These are phyloP conservation scores for Siphlonurus alternatus DNA, from an alignment of 2,888 invertebrate species.

Conservation along the genomic window DNA sequence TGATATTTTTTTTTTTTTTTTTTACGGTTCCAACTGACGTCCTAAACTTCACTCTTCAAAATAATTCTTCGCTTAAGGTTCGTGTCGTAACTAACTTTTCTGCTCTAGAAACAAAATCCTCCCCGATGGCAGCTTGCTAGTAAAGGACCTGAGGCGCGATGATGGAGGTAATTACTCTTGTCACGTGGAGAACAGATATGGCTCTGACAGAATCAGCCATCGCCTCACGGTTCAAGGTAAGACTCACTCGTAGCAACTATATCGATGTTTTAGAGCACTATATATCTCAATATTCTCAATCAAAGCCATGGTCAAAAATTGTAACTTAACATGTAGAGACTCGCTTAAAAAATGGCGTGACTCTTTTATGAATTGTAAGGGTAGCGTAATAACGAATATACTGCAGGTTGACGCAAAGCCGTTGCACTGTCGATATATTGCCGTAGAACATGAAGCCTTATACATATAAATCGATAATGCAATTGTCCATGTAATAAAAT, in stretches of 20 bases:
- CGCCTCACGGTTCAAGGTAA: slow-evolving; percentile 17
- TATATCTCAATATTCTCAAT: too few species aligned
- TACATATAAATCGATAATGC: too few species aligned
- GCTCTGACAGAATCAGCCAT: slow-evolving; percentile 15
- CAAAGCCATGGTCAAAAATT: too few species aligned
- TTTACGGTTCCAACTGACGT: not conserved
- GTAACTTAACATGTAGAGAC: too few species aligned
- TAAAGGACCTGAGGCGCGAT: slow-evolving; percentile 15
- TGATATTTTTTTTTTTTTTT: not conserved
- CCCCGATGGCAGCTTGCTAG: slow-evolving; percentile 17
- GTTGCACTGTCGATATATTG: too few species aligned
- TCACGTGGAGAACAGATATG: slow-evolving; percentile 13
- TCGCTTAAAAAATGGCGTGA: too few species aligned
- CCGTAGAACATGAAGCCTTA: too few species aligned
- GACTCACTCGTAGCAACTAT: not conserved
- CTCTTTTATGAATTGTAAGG: too few species aligned
- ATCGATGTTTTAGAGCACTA: too few species aligned
- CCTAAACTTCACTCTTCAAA: not conserved
- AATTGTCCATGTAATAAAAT: too few species aligned
- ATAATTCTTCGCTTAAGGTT: not conserved
- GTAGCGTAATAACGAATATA: too few species aligned
- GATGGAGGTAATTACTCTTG: slow-evolving; percentile 19
- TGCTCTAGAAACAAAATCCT: slow-evolving; percentile 6
- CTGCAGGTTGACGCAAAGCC: too few species aligned
- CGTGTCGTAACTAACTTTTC: not conserved